Conservation (phyloP, 2,888 invertebrate species). For the Xylocampa areola region DNA sequence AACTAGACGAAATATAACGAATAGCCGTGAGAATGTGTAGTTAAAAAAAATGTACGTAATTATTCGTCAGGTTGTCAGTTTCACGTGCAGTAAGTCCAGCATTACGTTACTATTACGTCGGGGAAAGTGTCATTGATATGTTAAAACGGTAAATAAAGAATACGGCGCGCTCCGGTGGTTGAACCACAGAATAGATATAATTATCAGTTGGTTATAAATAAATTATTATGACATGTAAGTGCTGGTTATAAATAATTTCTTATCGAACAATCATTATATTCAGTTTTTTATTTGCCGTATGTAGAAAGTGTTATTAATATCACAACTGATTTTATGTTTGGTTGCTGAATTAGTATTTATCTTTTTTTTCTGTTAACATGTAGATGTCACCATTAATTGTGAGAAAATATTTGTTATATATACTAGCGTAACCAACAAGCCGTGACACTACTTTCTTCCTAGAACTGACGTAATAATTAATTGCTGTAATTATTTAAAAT, state of each 20-base stretch:
- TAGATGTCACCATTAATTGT: not conserved
- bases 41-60: constrained; percentile 32
- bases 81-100: constrained; percentile 32
- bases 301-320: no score
- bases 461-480: not conserved
- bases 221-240: no score
- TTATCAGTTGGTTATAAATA: constrained; percentile 9
- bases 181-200: constrained; percentile 29
- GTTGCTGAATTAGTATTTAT: no score
- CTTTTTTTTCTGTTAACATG: no score
- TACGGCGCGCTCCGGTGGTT: constrained; percentile 37
- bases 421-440: not conserved
- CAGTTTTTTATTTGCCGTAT: no score
- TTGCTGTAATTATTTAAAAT: not conserved
- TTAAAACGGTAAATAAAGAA: constrained; percentile 71
- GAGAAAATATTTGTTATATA: not conserved
- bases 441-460: not conserved
- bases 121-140: constrained; percentile 87
- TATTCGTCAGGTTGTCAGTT: constrained; percentile 25
- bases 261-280: no score
- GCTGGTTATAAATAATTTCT: no score
- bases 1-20: constrained; percentile 22
- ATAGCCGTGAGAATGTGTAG: constrained; percentile 48
- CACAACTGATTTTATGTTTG: no score
- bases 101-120: constrained; percentile 70